A percentile compares a stretch with the other conserved stretches of the same genome.
Conservation (phyloP, 2,113 vertebrate genomes). For the Rhizomys pruinosus region DNA sequence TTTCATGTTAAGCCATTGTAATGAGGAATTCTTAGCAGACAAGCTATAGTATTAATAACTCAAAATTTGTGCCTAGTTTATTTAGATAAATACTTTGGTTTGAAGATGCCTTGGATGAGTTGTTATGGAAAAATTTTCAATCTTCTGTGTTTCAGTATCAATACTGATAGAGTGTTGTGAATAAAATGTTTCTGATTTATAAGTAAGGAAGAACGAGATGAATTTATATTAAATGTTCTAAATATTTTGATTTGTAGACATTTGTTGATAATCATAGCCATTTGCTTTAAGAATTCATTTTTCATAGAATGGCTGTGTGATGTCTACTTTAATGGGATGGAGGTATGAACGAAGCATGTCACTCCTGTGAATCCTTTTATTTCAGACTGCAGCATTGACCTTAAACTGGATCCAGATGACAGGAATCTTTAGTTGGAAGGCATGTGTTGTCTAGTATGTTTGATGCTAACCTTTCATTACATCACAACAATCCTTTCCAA, state of each 20-base stretch:
- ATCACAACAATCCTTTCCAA: background rate
- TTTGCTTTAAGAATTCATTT: background rate
- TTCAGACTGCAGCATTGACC: background rate
- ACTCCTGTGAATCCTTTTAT: accelerated
- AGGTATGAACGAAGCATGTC: background rate
- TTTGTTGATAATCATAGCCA: background rate
- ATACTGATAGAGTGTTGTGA: background rate
- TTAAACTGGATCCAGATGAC: background rate
- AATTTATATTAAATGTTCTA: background rate
- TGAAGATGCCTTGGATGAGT: background rate
- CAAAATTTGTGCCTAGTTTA: background rate
- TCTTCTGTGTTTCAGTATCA: background rate
- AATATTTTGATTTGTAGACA: background rate
- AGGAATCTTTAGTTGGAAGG: background rate
- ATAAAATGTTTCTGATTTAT: background rate
- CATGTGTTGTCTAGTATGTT: background rate
- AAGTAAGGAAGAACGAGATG: background rate
- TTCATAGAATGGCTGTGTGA: background rate
- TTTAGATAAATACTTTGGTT: background rate
- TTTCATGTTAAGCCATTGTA: background rate
- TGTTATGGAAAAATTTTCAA: background rate
- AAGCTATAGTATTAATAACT: background rate
- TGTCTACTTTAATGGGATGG: background rate
- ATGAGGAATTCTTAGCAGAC: background rate
- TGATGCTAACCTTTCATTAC: no score